Percentiles rank a stretch among this genome's conserved stretches.
phyloP scores from a whole-genome alignment of 2,888 invertebrate genomes.

The Cantharis rustica region DNA sequence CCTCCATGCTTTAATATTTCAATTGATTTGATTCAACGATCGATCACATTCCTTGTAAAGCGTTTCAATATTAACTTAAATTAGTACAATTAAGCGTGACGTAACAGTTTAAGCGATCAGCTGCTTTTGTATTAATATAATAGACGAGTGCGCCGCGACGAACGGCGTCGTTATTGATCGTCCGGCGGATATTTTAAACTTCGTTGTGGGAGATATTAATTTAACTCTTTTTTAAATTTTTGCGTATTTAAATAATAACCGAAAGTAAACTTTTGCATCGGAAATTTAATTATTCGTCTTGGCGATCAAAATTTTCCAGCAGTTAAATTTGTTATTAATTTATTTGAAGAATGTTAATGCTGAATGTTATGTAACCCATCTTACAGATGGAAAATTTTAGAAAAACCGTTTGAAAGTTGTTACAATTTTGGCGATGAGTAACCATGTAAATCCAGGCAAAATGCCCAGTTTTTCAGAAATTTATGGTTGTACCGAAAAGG shows the following conservation, averaged over 20 bases:
- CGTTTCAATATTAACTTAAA: background rate
- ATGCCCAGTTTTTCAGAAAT: too few relatives aligned
- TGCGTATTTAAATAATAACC: background rate
- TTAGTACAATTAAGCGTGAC: constrained; percentile 5
- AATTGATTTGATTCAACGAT: background rate
- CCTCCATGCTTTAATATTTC: constrained; percentile 40
- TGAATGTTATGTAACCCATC: too few relatives aligned
- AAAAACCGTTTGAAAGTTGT: too few relatives aligned
- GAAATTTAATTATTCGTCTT: background rate
- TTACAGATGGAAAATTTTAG: too few relatives aligned
- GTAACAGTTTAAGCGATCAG: constrained; percentile 7
- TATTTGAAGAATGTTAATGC: too few relatives aligned
- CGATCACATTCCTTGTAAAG: background rate
- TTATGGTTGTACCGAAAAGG: too few relatives aligned
- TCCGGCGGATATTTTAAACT: background rate
- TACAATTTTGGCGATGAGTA: too few relatives aligned
- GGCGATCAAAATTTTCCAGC: background rate
- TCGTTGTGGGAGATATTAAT: background rate
- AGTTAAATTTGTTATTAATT: too few relatives aligned
- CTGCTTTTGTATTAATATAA: constrained; percentile 8
- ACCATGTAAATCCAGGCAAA: too few relatives aligned
- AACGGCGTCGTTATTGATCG: constrained; percentile 6
- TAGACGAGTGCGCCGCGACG: constrained; percentile 15
- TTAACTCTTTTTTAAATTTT: background rate
- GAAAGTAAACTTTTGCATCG: background rate